Conservation (phyloP, 2,888 invertebrate species). For the Chelonus formosanus region DNA sequence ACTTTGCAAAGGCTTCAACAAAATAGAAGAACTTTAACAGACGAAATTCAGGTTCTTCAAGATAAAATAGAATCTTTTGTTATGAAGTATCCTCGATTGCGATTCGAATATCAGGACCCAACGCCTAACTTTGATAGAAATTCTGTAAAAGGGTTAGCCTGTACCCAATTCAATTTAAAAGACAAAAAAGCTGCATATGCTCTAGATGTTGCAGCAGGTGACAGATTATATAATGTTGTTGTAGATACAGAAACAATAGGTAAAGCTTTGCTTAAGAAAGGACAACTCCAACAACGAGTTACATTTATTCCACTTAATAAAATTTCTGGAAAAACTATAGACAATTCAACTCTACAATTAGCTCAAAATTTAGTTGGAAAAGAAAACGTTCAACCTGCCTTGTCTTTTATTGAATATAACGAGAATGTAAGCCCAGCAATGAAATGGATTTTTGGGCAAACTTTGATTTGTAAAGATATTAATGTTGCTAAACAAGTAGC, state of each 20-base stretch:
- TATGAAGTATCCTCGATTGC: slow-evolving; percentile 68
- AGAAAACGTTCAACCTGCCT: slow-evolving; percentile 83
- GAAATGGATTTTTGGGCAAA: slow-evolving; percentile 87
- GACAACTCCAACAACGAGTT: slow-evolving; percentile 80
- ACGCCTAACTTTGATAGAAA: slow-evolving; percentile 75
- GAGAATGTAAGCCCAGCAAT: slow-evolving; percentile 76
- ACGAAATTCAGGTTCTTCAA: slow-evolving; percentile 66
- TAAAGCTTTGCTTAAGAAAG: slow-evolving; percentile 84
- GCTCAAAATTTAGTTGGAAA: slow-evolving; percentile 81
- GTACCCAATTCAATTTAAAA: slow-evolving; percentile 78
- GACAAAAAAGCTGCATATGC: slow-evolving; percentile 79
- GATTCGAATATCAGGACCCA: slow-evolving; percentile 83
- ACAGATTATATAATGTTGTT: slow-evolving; percentile 86
- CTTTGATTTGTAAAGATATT: slow-evolving; percentile 85
- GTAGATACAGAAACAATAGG: slow-evolving; percentile 87
- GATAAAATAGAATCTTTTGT: slow-evolving; percentile 71
- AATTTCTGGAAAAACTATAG: slow-evolving; percentile 75
- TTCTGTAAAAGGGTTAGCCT: slow-evolving; percentile 81
- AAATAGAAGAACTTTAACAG: slow-evolving; percentile 68
- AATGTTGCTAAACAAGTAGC: slow-evolving; percentile 83
- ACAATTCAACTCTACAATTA: slow-evolving; percentile 68
- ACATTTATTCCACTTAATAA: slow-evolving; percentile 94
- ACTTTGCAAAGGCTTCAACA: slow-evolving; percentile 70
- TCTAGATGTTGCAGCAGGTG: slow-evolving; percentile 86
- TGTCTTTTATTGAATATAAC: slow-evolving; percentile 80